A percentile compares a stretch with the other conserved stretches of the same genome.
Evolutionary conservation across 2,113 vertebrate genomes (phyloP).

Genomic region (Pseudopipra pipra): DNA sequence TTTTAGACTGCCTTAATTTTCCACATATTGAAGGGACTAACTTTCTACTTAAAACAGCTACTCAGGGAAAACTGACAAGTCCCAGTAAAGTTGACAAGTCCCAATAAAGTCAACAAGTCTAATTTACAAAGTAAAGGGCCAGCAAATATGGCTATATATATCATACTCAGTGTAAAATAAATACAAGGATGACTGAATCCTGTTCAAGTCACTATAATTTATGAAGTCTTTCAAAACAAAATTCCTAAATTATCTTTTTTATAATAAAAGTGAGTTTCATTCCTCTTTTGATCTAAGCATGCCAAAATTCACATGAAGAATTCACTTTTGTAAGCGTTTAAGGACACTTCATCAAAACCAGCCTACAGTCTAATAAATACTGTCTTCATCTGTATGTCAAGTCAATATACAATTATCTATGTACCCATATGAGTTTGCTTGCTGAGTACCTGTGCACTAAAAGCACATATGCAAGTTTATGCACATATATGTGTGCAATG

Average conservation of each 20-base stretch:
- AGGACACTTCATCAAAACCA: neutral
- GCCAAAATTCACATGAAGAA: neutral
- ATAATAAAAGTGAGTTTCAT: rapidly evolving
- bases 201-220: neutral
- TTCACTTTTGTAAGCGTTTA: neutral
- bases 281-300: neutral
- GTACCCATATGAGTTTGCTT: neutral
- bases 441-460: neutral
- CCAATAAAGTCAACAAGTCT: neutral
- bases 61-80: neutral
- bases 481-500: neutral
- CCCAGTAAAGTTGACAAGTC: neutral
- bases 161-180: neutral
- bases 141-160: neutral
- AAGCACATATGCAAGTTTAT: neutral
- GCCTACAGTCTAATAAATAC: neutral
- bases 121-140: neutral
- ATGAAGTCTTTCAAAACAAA: neutral
- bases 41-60: neutral
- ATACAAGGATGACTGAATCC: neutral
- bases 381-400: neutral
- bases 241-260: neutral
- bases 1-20: neutral
- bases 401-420: neutral
- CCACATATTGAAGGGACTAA: neutral